These are phyloP conservation scores for Grammomys dolichurus DNA, from an alignment of 2,113 vertebrate genomes.

Conservation along the genomic window DNA sequence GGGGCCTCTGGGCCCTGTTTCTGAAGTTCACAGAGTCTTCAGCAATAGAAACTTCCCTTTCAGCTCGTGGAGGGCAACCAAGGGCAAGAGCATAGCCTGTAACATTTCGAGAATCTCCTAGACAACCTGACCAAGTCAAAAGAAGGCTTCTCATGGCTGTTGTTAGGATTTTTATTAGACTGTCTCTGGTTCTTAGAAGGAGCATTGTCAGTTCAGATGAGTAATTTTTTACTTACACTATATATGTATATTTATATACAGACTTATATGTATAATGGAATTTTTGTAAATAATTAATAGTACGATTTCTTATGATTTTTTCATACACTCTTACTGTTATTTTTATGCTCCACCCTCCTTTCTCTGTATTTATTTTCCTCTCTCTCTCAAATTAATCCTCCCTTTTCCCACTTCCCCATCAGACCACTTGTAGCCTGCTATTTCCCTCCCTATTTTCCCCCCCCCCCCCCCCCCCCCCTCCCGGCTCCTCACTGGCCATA, in stretches of 20 bases:
- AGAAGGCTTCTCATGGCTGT: not conserved
- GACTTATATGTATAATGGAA: not conserved
- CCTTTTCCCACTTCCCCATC: not conserved
- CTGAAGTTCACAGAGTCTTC: not conserved
- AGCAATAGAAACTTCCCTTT: not conserved
- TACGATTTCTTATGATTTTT: not conserved
- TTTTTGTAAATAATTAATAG: not conserved
- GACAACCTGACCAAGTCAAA: not conserved
- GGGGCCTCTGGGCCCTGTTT: not conserved
- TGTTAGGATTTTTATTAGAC: not conserved
- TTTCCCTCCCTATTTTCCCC: not conserved
- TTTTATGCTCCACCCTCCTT: not conserved
- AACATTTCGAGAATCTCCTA: not conserved
- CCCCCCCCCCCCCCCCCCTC: not conserved
- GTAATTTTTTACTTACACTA: not conserved
- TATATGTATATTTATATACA: not conserved
- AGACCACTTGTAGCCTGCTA: not conserved
- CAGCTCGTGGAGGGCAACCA: not conserved
- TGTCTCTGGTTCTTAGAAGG: not conserved
- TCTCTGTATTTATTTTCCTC: not conserved
- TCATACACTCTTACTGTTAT: not conserved
- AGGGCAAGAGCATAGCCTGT: not conserved
- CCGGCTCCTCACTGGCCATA: not conserved
- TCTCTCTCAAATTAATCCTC: not conserved
- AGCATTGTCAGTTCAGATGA: not conserved